These are phyloP conservation scores for Ligdia adustata DNA, from an alignment of 2,888 invertebrate species.

Conservation along the genomic window DNA sequence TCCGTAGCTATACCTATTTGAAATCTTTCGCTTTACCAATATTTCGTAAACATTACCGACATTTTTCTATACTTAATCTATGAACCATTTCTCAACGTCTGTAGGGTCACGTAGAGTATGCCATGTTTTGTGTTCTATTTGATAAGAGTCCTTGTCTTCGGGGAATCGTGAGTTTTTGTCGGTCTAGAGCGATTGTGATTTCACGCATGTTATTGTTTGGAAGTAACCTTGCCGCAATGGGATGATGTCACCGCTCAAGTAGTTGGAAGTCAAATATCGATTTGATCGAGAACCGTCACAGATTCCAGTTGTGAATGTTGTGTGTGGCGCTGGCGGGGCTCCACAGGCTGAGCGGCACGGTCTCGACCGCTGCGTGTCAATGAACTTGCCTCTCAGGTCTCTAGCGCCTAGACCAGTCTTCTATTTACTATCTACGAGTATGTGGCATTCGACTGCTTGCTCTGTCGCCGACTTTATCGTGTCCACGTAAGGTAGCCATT, in stretches of 20 bases:
- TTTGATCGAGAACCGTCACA: constrained; percentile 24
- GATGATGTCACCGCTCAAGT: constrained; percentile 24
- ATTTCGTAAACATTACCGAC: constrained; percentile 1
- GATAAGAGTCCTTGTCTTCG: constrained; percentile 5
- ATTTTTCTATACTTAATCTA: constrained; percentile 6
- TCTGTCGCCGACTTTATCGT: background rate
- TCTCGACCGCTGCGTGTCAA: constrained; percentile 41
- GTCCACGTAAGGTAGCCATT: background rate
- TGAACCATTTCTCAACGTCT: constrained; percentile 2
- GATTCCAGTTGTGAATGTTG: constrained; percentile 24
- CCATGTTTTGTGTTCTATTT: constrained; percentile 6
- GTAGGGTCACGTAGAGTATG: constrained; percentile 3
- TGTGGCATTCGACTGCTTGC: constrained; percentile 2
- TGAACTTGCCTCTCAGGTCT: constrained; percentile 47
- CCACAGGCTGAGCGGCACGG: no score
- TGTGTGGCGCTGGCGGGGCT: no score
- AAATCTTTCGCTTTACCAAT: background rate
- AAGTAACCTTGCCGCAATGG: constrained; percentile 21
- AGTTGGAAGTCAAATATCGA: constrained; percentile 23
- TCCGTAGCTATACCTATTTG: background rate
- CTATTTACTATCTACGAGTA: constrained; percentile 15
- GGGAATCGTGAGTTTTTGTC: constrained; percentile 13
- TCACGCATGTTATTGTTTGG: constrained; percentile 16
- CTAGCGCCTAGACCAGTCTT: constrained; percentile 35
- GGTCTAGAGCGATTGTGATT: constrained; percentile 14